Percentiles rank a stretch among this genome's conserved stretches.
Evolutionary conservation across 2,888 invertebrate species (phyloP).

Genomic region (Phaonia tiefii): DNA sequence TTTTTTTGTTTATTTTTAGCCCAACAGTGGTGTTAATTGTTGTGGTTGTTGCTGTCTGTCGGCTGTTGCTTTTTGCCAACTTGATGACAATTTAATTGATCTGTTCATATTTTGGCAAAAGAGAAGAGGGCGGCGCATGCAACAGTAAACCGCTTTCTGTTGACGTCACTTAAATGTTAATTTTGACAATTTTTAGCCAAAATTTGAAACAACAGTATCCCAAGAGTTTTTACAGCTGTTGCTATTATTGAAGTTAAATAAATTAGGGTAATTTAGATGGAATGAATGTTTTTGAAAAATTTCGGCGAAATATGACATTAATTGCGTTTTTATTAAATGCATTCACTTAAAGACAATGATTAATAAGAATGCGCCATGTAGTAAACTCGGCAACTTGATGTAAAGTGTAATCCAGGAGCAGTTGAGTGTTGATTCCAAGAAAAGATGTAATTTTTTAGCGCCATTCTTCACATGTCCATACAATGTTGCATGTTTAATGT

Average conservation of each 20-base stretch:
- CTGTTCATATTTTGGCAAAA: slow-evolving; percentile 27
- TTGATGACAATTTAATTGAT: slow-evolving; percentile 68
- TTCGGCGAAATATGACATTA: slow-evolving; percentile 44
- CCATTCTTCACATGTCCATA: background rate
- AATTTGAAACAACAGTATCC: slow-evolving; percentile 5
- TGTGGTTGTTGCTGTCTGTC: background rate
- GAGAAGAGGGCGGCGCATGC: slow-evolving; percentile 9
- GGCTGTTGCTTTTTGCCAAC: slow-evolving; percentile 4
- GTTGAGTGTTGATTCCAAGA: background rate
- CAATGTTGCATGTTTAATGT: no score
- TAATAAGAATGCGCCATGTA: slow-evolving; percentile 8
- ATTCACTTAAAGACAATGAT: slow-evolving; percentile 25
- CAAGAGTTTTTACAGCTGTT: slow-evolving; percentile 16
- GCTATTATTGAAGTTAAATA: background rate
- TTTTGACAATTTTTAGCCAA: background rate
- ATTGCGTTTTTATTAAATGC: slow-evolving; percentile 36
- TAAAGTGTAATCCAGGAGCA: slow-evolving; percentile 14
- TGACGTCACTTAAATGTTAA: slow-evolving; percentile 33
- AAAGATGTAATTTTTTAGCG: slow-evolving; percentile 4
- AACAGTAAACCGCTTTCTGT: slow-evolving; percentile 28
- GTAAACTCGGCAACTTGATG: background rate
- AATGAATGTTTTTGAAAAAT: background rate
- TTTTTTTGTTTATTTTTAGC: slow-evolving; percentile 15
- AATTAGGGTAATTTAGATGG: no score
- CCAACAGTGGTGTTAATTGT: background rate